A percentile compares a stretch with the other conserved stretches of the same genome.
Evolutionary conservation across 2,797 vertebrate species (phyloP).

Genomic region (Phrynocephalus vlangalii): DNA sequence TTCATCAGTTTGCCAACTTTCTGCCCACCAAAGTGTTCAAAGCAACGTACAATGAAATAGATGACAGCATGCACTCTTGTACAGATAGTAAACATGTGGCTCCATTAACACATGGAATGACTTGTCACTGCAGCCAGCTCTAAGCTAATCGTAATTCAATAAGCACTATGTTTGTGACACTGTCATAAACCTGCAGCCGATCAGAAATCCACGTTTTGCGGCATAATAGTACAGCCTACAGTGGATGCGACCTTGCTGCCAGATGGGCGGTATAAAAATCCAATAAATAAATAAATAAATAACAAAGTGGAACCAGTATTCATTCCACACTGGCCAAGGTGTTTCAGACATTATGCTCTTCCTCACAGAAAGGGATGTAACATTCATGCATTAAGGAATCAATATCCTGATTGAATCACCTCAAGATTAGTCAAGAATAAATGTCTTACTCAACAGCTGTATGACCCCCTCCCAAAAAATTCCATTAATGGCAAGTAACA

Average conservation of each 20-base stretch:
- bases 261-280: no score
- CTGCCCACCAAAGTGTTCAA: no score
- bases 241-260: no score
- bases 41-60: no score
- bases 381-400: neutral
- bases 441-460: conserved; percentile 4
- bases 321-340: neutral
- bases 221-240: neutral
- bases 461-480: neutral
- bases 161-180: neutral
- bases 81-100: neutral
- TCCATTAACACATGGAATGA: neutral
- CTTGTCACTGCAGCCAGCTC: neutral
- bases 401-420: conserved; percentile 16
- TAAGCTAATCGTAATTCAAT: neutral
- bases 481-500: neutral
- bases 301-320: neutral
- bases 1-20: no score
- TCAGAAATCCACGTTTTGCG: neutral
- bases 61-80: no score
- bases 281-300: no score
- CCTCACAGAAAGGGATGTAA: neutral
- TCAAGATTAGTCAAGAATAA: neutral
- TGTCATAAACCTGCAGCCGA: neutral
- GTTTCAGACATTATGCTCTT: neutral